Evolutionary conservation across 2,113 vertebrate genomes (phyloP), one percentile per base, ranked within the genome.

Genomic region (Planiliza haematocheilus): DNA sequence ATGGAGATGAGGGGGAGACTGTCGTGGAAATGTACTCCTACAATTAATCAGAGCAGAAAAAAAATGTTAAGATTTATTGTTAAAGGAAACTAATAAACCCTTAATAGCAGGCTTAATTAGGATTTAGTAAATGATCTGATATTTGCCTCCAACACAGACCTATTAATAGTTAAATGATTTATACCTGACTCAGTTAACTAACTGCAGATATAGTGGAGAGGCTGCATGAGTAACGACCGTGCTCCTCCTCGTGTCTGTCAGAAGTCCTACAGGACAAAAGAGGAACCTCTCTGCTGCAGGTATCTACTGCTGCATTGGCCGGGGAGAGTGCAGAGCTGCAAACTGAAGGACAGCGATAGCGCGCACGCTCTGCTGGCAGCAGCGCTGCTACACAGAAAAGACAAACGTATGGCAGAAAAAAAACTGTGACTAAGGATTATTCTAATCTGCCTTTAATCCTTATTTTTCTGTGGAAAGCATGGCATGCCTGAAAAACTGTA

Each of bases 271-370:
- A 70, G 70, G 53, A 85, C 39, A 51, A 21, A 45, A 49, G 64
- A 34, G 55, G 36, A 21, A 36, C 18, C 36, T 30, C 13, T 67
- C 42, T 77, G 62, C 65, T 86, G 74, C 79, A 83, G 75, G 76
- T 78, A 72, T 51, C 72, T 65, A 18, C 70, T 88, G 84, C 87
- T 84, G 87, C 88, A 88, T 62, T 68, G 69, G 57, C 59, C 7
- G 7, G 38, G 18, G 48, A 80, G 39, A 52, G 57, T 50, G 82
- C 77, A 84, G 75, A 70, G 74, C 77, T 55, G 66, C 73, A 77
- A 58, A 65, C 57, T 74, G 38, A 74, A 59, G 48, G 46, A 53
- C 59, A 69, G 64, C 13, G 45, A 41, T 62, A 18, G 18, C 49
- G 70, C 30, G 9, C 24, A 41, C n/a, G 21, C 72, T 75, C 57